Evolutionary conservation across 2,888 invertebrate species (phyloP), one percentile per base, ranked within the genome.

Genomic region (Xylota segnis): DNA sequence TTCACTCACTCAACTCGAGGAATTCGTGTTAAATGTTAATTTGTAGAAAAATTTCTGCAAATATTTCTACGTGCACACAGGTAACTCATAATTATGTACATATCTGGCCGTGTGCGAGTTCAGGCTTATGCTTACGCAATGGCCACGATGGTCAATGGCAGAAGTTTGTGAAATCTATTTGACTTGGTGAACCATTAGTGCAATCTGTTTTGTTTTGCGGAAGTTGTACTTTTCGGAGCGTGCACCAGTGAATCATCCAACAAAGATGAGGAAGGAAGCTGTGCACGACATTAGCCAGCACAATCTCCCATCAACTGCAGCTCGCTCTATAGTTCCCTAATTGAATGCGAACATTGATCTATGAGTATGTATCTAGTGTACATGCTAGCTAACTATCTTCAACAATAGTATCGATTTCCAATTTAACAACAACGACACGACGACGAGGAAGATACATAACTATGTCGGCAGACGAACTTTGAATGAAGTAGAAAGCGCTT

Each of bases 401-500:
- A 63, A 65, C 82, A 82, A 65, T 63, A 40, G 47, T 70, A 76
- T 76, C 82, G 70, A 77, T 71, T 77, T 77, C 59, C 65, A 77
- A 59, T 50, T 47, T 65, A n/a, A 56, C 32, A 45, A 18, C 70
- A 58, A 32, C 58, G 40, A 4, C 54, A 65, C 45, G 16, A 65
- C 45, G 16, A 59, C 12, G 58, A 77, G 70, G 65, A 83, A 71
- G 82, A 58, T 5, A 71, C 54, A 54, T 27, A 61, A 40, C 40
- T 27, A n/a, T 7, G n/a, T 6, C 5, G 7, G 18, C 58, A 16
- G 12, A 52, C 78, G 61, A 78, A 74, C 58, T 65, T 14, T 74
- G 65, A 84, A 71, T 66, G 70, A 84, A 84, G 81, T 66, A 84
- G 84, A 84, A 84, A 84, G 84, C 58, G 76, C 54, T 45, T 16